phyloP scores from a whole-genome alignment of 2,113 vertebrate genomes.

The Clarias batrachus region DNA sequence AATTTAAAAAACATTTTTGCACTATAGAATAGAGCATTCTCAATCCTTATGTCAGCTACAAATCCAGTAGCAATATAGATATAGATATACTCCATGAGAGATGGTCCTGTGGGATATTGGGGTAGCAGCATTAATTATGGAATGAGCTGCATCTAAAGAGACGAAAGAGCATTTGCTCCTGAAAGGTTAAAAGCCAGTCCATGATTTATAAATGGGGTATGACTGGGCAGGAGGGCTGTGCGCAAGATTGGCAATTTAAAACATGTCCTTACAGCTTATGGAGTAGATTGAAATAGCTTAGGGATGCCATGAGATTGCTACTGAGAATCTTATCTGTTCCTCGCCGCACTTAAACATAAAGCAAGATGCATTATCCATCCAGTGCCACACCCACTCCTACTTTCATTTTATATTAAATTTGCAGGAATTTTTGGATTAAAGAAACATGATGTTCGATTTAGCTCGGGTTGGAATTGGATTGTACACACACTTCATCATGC shows the following conservation, averaged over 20 bases:
- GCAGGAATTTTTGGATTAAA: background rate
- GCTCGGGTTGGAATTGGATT: background rate
- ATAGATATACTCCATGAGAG: background rate
- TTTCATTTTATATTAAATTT: conserved; percentile 7
- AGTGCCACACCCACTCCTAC: background rate
- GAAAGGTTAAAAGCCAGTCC: conserved; percentile 61
- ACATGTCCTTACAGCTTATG: conserved; percentile 39
- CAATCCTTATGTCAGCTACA: background rate
- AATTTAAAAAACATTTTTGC: background rate
- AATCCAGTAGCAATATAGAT: conserved; percentile 3
- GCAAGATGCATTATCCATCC: conserved; percentile 3
- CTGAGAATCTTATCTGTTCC: conserved; percentile 41
- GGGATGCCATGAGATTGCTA: conserved; percentile 47
- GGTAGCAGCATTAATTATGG: conserved; percentile 63
- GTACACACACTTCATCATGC: background rate
- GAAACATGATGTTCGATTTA: background rate
- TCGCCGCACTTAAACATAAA: conserved; percentile 30
- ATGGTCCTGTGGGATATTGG: conserved; percentile 34
- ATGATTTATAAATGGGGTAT: conserved; percentile 57
- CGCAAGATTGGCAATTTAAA: conserved; percentile 50
- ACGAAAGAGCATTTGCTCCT: conserved; percentile 51
- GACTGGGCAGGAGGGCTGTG: conserved; percentile 42
- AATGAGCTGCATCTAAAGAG: conserved; percentile 50
- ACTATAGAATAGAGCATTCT: background rate
- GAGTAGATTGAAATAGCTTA: conserved; percentile 58